Evolutionary conservation across 2,797 vertebrate genomes (phyloP).

Genomic region (Neosilurus hyrtlii): DNA sequence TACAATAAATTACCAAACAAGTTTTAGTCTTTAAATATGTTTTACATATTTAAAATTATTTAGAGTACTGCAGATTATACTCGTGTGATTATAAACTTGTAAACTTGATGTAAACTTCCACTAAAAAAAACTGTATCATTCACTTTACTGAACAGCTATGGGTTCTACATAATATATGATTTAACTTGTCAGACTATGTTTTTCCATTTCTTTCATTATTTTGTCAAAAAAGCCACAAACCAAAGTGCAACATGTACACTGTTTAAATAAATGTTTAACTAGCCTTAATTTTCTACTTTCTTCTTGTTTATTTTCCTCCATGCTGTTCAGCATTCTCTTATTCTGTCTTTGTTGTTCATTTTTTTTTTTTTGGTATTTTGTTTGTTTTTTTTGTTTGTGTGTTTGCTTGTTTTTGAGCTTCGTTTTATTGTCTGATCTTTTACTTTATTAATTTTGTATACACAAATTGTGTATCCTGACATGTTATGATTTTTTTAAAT

Average conservation of each 20-base stretch:
- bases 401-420: background rate
- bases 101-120: background rate
- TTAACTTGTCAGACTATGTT: background rate
- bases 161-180: background rate
- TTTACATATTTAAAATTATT: background rate
- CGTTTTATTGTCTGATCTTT: background rate
- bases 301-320: background rate
- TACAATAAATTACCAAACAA: background rate
- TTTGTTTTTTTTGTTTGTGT: background rate
- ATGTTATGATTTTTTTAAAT: background rate
- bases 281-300: background rate
- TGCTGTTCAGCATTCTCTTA: background rate
- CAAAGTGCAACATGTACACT: background rate
- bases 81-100: background rate
- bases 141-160: background rate
- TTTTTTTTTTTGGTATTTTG: background rate
- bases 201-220: background rate
- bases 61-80: background rate
- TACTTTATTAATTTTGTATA: background rate
- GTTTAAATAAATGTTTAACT: background rate
- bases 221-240: background rate
- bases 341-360: background rate
- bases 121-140: background rate
- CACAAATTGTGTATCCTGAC: background rate
- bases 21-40: background rate